Conservation (phyloP, 2,888 invertebrate genomes). For the Microctonus aethiopoides region DNA sequence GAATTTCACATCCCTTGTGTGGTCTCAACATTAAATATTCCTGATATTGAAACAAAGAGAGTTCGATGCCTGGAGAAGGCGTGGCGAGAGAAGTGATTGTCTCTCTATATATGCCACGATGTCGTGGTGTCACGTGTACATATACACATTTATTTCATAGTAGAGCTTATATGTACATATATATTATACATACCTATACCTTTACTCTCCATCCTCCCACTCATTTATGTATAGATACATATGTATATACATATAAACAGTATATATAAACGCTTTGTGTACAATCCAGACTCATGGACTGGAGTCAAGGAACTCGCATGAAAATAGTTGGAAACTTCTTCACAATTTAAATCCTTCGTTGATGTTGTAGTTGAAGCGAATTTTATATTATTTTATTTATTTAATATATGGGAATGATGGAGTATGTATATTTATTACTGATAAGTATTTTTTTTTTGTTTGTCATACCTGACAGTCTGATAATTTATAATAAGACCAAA, state of each 20-base stretch:
- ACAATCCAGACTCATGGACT: slow-evolving; percentile 3
- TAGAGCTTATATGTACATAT: too few species aligned
- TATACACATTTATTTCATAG: slow-evolving; percentile 6
- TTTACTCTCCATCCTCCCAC: slow-evolving; percentile 15
- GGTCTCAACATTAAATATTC: slow-evolving; percentile 35
- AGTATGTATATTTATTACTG: too few species aligned
- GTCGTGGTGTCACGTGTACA: slow-evolving; percentile 35
- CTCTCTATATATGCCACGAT: slow-evolving; percentile 22
- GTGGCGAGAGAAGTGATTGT: slow-evolving; percentile 38
- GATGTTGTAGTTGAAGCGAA: not conserved
- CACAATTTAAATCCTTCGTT: not conserved
- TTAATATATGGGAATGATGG: too few species aligned
- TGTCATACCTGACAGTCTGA: too few species aligned
- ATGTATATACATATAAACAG: not conserved
- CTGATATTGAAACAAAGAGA: slow-evolving; percentile 49
- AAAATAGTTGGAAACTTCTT: slow-evolving; percentile 16
- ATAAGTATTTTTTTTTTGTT: too few species aligned
- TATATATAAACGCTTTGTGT: slow-evolving; percentile 1
- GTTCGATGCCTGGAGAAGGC: slow-evolving; percentile 46
- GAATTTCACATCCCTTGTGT: slow-evolving; percentile 29
- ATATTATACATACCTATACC: not conserved
- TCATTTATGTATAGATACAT: slow-evolving; percentile 6
- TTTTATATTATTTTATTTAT: not conserved
- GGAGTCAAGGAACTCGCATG: slow-evolving; percentile 31
- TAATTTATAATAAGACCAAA: too few species aligned